These are phyloP conservation scores for Lissocephala sabroskyi DNA, from an alignment of 2,888 invertebrate species.

Conservation along the genomic window DNA sequence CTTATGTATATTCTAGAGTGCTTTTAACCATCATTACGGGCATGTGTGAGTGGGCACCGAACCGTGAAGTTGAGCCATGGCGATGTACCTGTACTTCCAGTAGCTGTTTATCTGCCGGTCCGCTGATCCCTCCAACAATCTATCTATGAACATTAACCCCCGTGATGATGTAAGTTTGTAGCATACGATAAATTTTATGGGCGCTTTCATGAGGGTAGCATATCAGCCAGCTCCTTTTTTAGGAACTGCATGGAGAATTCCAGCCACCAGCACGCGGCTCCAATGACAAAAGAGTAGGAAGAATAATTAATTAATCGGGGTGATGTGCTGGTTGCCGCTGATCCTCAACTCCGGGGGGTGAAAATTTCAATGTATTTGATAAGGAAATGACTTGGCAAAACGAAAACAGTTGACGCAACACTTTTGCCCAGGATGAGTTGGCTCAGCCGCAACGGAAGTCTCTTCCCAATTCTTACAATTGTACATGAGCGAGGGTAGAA, in stretches of 20 bases:
- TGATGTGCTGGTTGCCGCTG: conserved; percentile 5
- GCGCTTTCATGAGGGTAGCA: background rate
- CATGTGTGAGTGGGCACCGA: conserved; percentile 43
- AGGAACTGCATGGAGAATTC: conserved; percentile 1
- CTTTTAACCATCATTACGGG: conserved; percentile 9
- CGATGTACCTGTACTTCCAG: conserved; percentile 45
- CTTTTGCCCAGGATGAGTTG: too few relatives aligned
- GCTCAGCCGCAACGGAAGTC: too few relatives aligned
- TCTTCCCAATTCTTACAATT: too few relatives aligned
- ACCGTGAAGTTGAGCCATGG: conserved; percentile 46
- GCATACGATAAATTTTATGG: conserved; percentile 50
- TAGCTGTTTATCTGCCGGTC: conserved; percentile 2
- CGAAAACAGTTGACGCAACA: too few relatives aligned
- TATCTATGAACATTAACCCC: conserved; percentile 31
- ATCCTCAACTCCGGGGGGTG: conserved; percentile 22
- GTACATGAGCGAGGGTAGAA: too few relatives aligned
- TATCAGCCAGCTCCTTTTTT: too few relatives aligned
- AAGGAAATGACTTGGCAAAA: conserved; percentile 55
- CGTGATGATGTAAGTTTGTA: conserved; percentile 57
- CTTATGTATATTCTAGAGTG: conserved; percentile 18
- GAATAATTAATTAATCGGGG: conserved; percentile 52
- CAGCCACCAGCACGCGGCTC: conserved; percentile 5
- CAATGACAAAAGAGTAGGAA: conserved; percentile 16
- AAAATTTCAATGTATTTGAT: conserved; percentile 37
- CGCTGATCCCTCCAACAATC: conserved; percentile 1